Evolutionary conservation across 2,888 invertebrate species (phyloP).

Genomic region (Notocelia uddmanniana): DNA sequence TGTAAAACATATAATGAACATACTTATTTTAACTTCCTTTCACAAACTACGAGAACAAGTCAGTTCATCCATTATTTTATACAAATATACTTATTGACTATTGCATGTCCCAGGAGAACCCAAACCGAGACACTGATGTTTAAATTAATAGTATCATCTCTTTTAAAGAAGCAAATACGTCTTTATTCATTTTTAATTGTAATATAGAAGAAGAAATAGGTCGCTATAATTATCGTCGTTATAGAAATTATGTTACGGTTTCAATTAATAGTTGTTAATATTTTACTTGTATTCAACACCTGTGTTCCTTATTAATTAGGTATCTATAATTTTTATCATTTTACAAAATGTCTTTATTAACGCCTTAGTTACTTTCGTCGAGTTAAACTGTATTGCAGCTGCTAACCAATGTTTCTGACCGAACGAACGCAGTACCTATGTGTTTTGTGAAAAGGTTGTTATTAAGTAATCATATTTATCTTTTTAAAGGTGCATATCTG

Average conservation of each 20-base stretch:
- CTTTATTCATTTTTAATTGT: conserved; percentile 42
- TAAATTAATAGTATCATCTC: conserved; percentile 29
- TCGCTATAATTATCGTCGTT: conserved; percentile 58
- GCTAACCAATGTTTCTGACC: conserved; percentile 48
- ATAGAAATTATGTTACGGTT: conserved; percentile 60
- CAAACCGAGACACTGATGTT: conserved; percentile 22
- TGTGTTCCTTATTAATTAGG: conserved; percentile 55
- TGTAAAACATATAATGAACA: too few relatives aligned
- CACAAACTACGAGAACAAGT: neutral
- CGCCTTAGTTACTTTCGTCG: conserved; percentile 49
- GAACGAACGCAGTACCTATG: conserved; percentile 38
- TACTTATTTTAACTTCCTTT: neutral
- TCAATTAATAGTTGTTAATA: conserved; percentile 64
- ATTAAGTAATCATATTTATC: neutral
- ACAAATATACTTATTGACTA: neutral
- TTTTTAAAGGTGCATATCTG: neutral
- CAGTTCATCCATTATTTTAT: neutral
- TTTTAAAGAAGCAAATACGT: conserved; percentile 32
- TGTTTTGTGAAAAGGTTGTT: neutral
- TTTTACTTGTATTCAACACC: conserved; percentile 54
- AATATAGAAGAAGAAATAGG: conserved; percentile 49
- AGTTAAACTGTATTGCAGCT: conserved; percentile 47
- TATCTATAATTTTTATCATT: conserved; percentile 55
- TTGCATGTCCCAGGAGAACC: conserved; percentile 33
- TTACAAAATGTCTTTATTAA: conserved; percentile 56